Base-by-base conservation (phyloP, 1,140 invertebrate genomes). In the Ceratoteleas bidentatus region DNA sequence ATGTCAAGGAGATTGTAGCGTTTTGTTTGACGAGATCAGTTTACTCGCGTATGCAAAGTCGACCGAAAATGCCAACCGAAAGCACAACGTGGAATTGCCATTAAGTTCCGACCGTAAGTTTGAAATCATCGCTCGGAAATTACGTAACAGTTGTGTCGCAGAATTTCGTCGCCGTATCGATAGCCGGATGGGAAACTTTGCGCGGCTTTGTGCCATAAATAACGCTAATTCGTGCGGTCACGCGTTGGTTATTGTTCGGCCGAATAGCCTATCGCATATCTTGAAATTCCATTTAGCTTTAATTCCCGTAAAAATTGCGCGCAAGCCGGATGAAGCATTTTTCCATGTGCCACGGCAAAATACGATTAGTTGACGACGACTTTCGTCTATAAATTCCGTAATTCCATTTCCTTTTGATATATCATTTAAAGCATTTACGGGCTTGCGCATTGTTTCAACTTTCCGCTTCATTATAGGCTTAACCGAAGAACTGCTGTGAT, bases 91-190 rank as follows among this genome's bases (percentile, higher is more conserved):
- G 53, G 15, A 54, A 24, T 4, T 33, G 38, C 53, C 5, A n/a
- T n/a, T n/a, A 47, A 56, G 10, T 45, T 64, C 36, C 4, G 9
- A 65, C 88, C 86, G 65, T 88, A 88, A 89, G 86, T 89, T 91
- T 86, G 84, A n/a, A n/a, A 88, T 88, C 89, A 85, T 85, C 62
- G 83, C 85, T 80, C 68, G 70, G 83, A 88, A 89, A 90, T 90
- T 89, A 89, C 90, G 87, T 86, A 89, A 89, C 89, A 89, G 87
- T 90, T 88, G 84, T 90, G 87, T 87, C 84, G 36, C 13, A 38
- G 65, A 70, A 45, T 54, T 69, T 65, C 58, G 14, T 15, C 14
- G 45, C 11, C 36, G 47, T 45, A 62, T 58, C 52, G 52, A 53
- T 45, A 78, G 73, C 33, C 32, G 14, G 61, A 66, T 47, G 32